These are phyloP conservation scores for Podiceps cristatus DNA, from an alignment of 2,113 vertebrate genomes.

Conservation along the genomic window DNA sequence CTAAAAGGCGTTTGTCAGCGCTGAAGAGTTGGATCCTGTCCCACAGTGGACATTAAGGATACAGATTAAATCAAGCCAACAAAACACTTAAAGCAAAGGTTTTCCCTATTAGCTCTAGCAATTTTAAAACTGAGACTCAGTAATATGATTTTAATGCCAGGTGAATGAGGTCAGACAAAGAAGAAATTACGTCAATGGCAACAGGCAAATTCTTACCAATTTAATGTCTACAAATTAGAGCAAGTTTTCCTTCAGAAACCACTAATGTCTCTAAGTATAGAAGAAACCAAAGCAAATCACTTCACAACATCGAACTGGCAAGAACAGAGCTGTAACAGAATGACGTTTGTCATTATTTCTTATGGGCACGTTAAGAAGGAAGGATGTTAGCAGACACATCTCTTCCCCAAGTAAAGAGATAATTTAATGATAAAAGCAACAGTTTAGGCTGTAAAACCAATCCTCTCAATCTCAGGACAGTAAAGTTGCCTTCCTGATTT, in stretches of 20 bases:
- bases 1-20: constrained; percentile 29
- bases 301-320: background rate
- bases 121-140: constrained; percentile 2
- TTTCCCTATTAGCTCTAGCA: background rate
- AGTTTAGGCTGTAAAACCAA: background rate
- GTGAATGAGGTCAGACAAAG: constrained; percentile 38
- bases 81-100: constrained; percentile 43
- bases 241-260: constrained; percentile 15
- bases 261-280: background rate
- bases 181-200: constrained; percentile 37
- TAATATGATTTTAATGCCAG: constrained; percentile 40
- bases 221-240: constrained; percentile 20
- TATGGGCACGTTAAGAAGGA: background rate
- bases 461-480: background rate
- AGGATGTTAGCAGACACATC: background rate
- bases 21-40: background rate
- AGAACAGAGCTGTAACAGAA: background rate
- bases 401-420: background rate
- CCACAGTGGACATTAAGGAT: constrained; percentile 6
- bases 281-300: background rate
- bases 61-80: constrained; percentile 51
- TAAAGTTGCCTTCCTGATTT: background rate
- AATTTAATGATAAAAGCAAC: background rate
- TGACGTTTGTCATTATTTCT: background rate
- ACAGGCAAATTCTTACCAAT: background rate